Conservation (phyloP, 2,888 invertebrate genomes). For the Copidosoma aretas region DNA sequence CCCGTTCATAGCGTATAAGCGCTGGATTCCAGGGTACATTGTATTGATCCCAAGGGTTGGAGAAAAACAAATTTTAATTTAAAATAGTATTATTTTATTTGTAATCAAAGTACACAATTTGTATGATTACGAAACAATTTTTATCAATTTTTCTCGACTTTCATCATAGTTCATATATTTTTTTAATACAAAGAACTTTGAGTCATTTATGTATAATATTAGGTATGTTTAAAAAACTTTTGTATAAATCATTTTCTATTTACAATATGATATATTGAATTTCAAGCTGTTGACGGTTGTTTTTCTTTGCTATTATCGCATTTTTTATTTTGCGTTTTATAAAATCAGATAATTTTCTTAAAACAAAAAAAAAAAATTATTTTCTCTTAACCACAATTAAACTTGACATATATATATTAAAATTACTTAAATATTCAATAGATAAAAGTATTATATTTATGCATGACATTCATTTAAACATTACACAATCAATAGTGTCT, state of each 20-base stretch:
- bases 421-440: not conserved
- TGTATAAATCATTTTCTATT: conserved; percentile 38
- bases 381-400: not conserved
- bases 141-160: conserved; percentile 19
- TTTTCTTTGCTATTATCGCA: not conserved
- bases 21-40: too few relatives aligned
- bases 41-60: too few relatives aligned
- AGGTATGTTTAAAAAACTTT: conserved; percentile 34
- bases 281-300: conserved; percentile 21
- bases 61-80: not conserved
- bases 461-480: not conserved
- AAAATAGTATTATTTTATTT: conserved; percentile 31
- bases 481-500: not conserved
- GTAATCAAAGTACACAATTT: conserved; percentile 31
- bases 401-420: not conserved
- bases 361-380: not conserved
- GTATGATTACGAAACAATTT: conserved; percentile 14
- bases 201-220: conserved; percentile 8
- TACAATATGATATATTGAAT: conserved; percentile 35
- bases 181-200: conserved; percentile 18
- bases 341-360: not conserved
- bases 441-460: not conserved
- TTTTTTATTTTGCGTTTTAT: conserved; percentile 10
- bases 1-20: too few relatives aligned
- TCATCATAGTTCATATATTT: conserved; percentile 1